Evolutionary conservation across 2,888 invertebrate species (phyloP).

Genomic region (Tetropium fuscum): DNA sequence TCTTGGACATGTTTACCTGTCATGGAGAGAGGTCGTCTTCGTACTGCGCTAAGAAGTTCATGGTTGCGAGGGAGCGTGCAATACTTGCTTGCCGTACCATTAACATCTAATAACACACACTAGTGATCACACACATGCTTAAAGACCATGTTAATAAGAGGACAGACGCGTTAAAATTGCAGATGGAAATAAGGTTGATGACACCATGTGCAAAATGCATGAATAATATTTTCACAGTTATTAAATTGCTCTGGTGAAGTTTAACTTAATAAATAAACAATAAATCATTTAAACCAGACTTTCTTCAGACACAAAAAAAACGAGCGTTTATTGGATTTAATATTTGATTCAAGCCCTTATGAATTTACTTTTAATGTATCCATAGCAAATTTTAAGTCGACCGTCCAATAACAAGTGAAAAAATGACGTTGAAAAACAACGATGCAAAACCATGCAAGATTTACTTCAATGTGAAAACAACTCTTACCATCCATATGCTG

Average conservation of each 20-base stretch:
- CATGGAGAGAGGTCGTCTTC: conserved; percentile 73
- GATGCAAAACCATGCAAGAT: conserved; percentile 26
- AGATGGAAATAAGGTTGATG: not conserved
- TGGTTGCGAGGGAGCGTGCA: conserved; percentile 69
- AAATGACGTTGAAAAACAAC: conserved; percentile 2
- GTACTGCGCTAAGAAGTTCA: conserved; percentile 69
- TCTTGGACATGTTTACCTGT: conserved; percentile 69
- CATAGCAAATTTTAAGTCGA: conserved; percentile 17
- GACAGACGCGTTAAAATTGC: conserved; percentile 9
- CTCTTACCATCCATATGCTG: conserved; percentile 52
- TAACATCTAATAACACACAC: conserved; percentile 63
- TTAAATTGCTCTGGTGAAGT: too few species aligned
- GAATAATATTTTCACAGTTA: too few species aligned
- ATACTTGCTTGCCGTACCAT: conserved; percentile 71
- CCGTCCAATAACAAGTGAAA: not conserved
- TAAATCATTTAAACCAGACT: too few species aligned
- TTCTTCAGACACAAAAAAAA: too few species aligned
- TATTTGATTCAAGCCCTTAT: too few species aligned
- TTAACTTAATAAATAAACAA: too few species aligned
- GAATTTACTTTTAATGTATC: too few species aligned
- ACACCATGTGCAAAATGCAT: too few species aligned
- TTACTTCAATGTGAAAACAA: not conserved
- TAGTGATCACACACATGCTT: conserved; percentile 58
- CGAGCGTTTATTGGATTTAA: too few species aligned
- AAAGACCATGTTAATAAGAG: conserved; percentile 22